Base-by-base conservation (phyloP, 2,113 vertebrate species). In the Platycercus adscitus region DNA sequence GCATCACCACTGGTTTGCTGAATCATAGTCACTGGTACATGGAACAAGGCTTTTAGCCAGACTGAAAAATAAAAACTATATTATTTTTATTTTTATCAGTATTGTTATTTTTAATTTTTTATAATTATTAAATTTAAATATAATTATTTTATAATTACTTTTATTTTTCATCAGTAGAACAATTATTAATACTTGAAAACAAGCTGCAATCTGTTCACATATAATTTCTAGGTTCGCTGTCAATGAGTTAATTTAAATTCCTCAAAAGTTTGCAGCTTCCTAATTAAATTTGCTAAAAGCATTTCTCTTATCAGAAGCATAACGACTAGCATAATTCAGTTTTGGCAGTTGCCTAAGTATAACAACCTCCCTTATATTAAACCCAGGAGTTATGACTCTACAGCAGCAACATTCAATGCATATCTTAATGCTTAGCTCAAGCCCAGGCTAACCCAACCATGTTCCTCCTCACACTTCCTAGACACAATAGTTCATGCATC, bases 231-330 rank as follows among this genome's bases (percentile, higher is more conserved):
- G 70, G 19, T 53, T 69, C 23, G 2, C 49, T 65, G 90, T 77
- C 90, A 61, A 60, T 56, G 77, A 84, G 81, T 77, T 93, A 25
- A 89, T 93, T 93, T 94, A 66, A 87, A 89, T 91, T 86, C 37
- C 21, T 46, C 50, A 85, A 60, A 85, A 87, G 75, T 90, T 66
- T 76, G 70, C 53, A 61, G 79, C 86, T 90, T 49, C 65, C 44
- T 95, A 85, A 93, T 93, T 93, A 89, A 92, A 88, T 85, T 75
- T 88, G 71, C 81, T 78, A 20, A 23, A 35, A 89, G 81, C 86
- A 18, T 80, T 95, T 46, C 63, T 93, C 63, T 68, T 71, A 64
- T 72, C 82, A 43, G 65, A 10, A 73, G 7, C 35, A 9, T 8
- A 17, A 58, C 17, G 25, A 37, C 8, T 1, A 4, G 21, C 5